phyloP scores from a whole-genome alignment of 2,888 invertebrate species.

The Nezara viridula region DNA sequence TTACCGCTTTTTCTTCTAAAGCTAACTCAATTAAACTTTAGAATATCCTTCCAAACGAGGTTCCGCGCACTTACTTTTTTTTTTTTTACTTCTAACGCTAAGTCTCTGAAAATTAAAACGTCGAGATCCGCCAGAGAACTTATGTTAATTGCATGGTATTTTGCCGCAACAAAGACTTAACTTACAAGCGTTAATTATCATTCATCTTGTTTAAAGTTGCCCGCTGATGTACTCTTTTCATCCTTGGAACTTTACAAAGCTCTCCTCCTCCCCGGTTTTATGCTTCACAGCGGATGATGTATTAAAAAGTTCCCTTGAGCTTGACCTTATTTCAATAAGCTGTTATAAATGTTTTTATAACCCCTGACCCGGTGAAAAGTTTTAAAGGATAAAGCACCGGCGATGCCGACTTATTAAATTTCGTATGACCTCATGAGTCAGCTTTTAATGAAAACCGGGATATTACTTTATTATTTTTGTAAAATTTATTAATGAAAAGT shows the following conservation, averaged over 20 bases:
- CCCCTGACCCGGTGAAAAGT: conserved; percentile 5
- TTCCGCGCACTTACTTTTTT: neutral
- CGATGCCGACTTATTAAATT: conserved; percentile 9
- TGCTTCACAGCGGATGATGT: conserved; percentile 31
- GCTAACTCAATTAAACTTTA: conserved; percentile 29
- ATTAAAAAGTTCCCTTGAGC: conserved; percentile 24
- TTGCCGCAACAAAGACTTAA: conserved; percentile 40
- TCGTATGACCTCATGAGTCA: neutral
- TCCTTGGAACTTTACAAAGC: conserved; percentile 16
- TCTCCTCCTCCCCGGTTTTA: neutral
- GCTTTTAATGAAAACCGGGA: neutral
- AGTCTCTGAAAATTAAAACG: conserved; percentile 16
- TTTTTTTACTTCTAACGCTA: conserved; percentile 31
- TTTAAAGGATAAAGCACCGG: neutral
- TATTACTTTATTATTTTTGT: neutral
- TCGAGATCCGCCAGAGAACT: neutral
- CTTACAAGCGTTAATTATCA: conserved; percentile 37
- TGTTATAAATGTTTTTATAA: conserved; percentile 39
- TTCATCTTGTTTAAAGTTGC: conserved; percentile 39
- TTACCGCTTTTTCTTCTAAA: neutral
- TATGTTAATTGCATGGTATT: conserved; percentile 38
- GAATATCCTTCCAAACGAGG: conserved; percentile 10
- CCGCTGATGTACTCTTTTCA: conserved; percentile 34
- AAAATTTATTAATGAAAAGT: neutral
- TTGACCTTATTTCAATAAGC: conserved; percentile 44